Percentiles rank a stretch among this genome's conserved stretches.
These are phyloP conservation scores for Carassius carassius DNA, from an alignment of 2,113 vertebrate species.

Conservation along the genomic window DNA sequence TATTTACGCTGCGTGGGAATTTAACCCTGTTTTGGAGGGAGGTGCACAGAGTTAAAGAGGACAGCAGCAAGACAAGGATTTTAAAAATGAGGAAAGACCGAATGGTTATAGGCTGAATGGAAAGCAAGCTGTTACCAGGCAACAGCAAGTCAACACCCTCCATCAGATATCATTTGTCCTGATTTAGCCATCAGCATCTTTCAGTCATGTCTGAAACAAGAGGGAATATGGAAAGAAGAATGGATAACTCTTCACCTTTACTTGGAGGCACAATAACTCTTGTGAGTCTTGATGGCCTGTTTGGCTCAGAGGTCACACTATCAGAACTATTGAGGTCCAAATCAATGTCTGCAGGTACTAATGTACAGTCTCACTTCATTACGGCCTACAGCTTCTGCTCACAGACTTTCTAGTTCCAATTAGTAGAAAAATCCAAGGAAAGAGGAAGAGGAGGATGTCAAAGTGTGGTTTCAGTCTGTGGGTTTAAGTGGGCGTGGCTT, in stretches of 20 bases:
- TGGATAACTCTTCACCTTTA: neutral
- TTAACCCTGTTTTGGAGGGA: neutral
- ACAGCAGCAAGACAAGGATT: conserved; percentile 22
- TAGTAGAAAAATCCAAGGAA: too few species aligned
- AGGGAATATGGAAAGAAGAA: neutral
- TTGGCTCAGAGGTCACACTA: neutral
- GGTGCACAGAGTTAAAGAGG: neutral
- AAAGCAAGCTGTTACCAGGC: conserved; percentile 37
- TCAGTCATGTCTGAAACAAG: neutral
- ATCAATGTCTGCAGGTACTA: neutral
- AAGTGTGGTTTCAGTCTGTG: too few species aligned
- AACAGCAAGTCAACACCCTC: conserved; percentile 40
- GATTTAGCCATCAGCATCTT: conserved; percentile 32
- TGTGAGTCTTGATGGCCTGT: neutral
- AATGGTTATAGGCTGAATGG: too few species aligned
- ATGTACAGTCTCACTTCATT: neutral
- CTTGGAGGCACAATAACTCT: neutral
- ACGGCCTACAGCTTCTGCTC: too few species aligned
- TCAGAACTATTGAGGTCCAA: conserved; percentile 18
- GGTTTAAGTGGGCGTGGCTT: too few species aligned
- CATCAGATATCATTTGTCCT: conserved; percentile 37
- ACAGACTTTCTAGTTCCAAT: too few species aligned
- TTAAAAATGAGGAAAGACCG: conserved; percentile 6
- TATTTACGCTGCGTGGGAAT: neutral
- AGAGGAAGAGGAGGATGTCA: neutral